These are phyloP conservation scores for Papilio polyxenes DNA, from an alignment of 1,140 invertebrate genomes.

Conservation along the genomic window DNA sequence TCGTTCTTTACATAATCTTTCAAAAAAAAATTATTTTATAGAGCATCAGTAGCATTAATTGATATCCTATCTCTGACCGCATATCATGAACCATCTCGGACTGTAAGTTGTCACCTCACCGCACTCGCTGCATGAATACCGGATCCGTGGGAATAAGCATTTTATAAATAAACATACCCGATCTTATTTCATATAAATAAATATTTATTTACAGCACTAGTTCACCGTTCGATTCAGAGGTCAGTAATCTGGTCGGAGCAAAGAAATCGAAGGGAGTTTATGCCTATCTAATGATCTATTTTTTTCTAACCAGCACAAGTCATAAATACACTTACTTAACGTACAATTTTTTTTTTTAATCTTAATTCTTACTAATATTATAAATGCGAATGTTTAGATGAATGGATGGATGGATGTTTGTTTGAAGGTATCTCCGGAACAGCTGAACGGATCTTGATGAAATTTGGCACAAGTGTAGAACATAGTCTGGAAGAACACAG, in stretches of 20 bases:
- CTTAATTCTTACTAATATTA: too few species aligned
- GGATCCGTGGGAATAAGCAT: conserved; percentile 11
- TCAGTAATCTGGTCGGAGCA: background rate
- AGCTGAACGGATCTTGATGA: too few species aligned
- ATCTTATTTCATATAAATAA: conserved; percentile 6
- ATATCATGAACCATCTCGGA: conserved; percentile 2
- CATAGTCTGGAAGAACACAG: too few species aligned
- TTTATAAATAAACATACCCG: background rate
- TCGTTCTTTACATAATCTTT: background rate
- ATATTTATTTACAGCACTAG: background rate
- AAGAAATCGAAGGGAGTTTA: background rate
- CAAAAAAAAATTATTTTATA: background rate
- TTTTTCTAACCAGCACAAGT: background rate
- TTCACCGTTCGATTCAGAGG: background rate
- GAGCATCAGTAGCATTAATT: background rate
- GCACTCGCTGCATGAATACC: background rate
- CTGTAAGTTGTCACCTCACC: background rate
- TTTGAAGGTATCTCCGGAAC: too few species aligned
- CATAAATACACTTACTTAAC: too few species aligned
- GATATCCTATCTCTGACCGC: background rate
- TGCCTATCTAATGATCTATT: background rate
- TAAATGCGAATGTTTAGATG: too few species aligned
- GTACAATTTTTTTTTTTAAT: too few species aligned
- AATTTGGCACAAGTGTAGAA: too few species aligned
- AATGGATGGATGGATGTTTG: too few species aligned